phyloP scores from a whole-genome alignment of 2,888 invertebrate species.

The Xestoiulus laeticollis region DNA sequence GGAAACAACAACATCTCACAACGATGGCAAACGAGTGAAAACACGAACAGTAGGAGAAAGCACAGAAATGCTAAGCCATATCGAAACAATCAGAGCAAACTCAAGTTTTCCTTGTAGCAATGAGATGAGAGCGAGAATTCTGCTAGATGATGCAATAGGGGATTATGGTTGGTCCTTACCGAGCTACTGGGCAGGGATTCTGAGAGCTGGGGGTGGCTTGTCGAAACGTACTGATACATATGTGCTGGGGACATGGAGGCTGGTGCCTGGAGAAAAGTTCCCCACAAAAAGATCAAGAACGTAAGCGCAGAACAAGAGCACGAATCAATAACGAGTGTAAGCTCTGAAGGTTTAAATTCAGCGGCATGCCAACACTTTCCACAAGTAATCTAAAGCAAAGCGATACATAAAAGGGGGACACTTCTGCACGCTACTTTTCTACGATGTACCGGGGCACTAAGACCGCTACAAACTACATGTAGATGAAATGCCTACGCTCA shows the following conservation, averaged over 20 bases:
- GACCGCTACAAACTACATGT: too few species aligned
- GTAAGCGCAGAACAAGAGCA: neutral
- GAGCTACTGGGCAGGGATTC: slow-evolving; percentile 57
- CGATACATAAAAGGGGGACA: neutral
- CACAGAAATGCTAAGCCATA: neutral
- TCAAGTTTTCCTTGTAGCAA: neutral
- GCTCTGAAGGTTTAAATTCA: slow-evolving; percentile 9
- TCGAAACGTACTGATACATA: slow-evolving; percentile 74
- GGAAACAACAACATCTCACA: neutral
- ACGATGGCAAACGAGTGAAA: neutral
- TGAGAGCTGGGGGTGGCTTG: slow-evolving; percentile 63
- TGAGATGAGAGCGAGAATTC: neutral
- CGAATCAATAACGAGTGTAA: slow-evolving; percentile 1
- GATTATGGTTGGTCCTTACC: slow-evolving; percentile 53
- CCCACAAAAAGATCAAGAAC: slow-evolving; percentile 45
- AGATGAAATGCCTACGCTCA: too few species aligned
- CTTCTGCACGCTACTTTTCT: too few species aligned
- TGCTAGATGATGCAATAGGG: slow-evolving; percentile 1
- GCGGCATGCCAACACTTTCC: neutral
- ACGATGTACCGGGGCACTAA: too few species aligned
- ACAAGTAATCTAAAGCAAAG: neutral
- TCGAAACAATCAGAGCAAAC: slow-evolving; percentile 9
- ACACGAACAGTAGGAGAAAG: neutral
- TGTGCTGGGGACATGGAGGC: slow-evolving; percentile 91
- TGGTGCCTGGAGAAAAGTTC: slow-evolving; percentile 75